Conservation (phyloP, 2,888 invertebrate genomes). For the Rhagium mordax region DNA sequence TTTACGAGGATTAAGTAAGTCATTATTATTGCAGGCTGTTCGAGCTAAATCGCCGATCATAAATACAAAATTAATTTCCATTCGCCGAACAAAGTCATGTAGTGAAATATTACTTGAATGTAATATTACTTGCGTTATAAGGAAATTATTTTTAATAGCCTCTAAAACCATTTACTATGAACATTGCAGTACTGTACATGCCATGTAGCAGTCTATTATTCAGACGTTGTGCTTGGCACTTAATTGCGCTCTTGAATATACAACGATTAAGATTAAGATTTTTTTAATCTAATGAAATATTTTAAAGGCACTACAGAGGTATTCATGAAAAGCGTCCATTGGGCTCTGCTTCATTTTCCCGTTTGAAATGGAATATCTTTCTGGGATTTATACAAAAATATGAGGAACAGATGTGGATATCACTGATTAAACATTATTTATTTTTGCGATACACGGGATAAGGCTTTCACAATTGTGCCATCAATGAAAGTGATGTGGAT, state of each 20-base stretch:
- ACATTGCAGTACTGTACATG: neutral
- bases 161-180: neutral
- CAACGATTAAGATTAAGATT: slow-evolving; percentile 2
- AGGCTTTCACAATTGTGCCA: no score
- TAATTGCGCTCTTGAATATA: neutral
- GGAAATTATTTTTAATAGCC: slow-evolving; percentile 23
- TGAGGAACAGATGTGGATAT: no score
- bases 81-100: neutral
- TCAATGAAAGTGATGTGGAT: no score
- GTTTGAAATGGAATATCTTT: no score
- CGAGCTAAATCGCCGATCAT: slow-evolving; percentile 36
- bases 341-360: no score
- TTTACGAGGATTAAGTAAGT: slow-evolving; percentile 41
- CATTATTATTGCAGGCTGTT: slow-evolving; percentile 40
- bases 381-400: no score
- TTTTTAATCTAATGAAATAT: neutral
- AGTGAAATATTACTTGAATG: neutral
- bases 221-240: neutral
- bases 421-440: no score
- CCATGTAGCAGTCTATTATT: neutral
- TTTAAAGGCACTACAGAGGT: neutral
- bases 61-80: slow-evolving; percentile 31
- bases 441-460: no score
- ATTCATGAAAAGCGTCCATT: no score
- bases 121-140: neutral